phyloP scores from a whole-genome alignment of 1,140 invertebrate genomes.

The Hycleus cichorii region DNA sequence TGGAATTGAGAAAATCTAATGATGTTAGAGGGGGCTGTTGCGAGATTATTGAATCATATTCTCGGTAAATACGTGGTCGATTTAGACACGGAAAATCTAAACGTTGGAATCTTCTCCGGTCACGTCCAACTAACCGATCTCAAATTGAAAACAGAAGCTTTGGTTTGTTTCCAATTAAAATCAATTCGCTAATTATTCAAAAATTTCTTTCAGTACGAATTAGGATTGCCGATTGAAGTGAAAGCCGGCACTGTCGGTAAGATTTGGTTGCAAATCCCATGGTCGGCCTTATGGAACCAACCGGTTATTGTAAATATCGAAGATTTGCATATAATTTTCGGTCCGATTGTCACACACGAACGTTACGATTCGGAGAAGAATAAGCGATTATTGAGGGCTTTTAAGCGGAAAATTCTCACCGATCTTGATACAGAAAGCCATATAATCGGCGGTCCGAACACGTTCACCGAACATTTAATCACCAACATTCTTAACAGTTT shows the following conservation, averaged over 20 bases:
- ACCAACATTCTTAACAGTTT: slow-evolving; percentile 73
- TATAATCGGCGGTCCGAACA: slow-evolving; percentile 45
- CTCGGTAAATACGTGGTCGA: slow-evolving; percentile 76
- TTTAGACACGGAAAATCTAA: slow-evolving; percentile 73
- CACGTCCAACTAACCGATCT: slow-evolving; percentile 69
- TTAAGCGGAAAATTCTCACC: slow-evolving; percentile 56
- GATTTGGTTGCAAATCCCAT: slow-evolving; percentile 69
- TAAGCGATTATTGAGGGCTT: slow-evolving; percentile 60
- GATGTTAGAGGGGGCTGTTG: slow-evolving; percentile 74
- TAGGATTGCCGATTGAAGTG: slow-evolving; percentile 73
- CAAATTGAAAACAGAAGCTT: slow-evolving; percentile 69
- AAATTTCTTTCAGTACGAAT: slow-evolving; percentile 58
- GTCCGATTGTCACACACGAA: slow-evolving; percentile 59
- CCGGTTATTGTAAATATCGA: slow-evolving; percentile 62
- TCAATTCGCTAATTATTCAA: not conserved
- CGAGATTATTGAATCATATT: slow-evolving; percentile 67
- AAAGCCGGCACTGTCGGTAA: slow-evolving; percentile 70
- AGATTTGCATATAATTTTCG: slow-evolving; percentile 68
- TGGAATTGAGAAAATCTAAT: not conserved
- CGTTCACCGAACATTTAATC: slow-evolving; percentile 64
- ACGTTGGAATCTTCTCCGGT: slow-evolving; percentile 74
- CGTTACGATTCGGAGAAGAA: slow-evolving; percentile 68
- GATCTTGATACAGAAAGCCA: slow-evolving; percentile 47
- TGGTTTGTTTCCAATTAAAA: slow-evolving; percentile 52
- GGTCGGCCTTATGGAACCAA: slow-evolving; percentile 64